These are phyloP conservation scores for Falcunculus frontatus DNA, from an alignment of 2,113 vertebrate genomes.

Conservation along the genomic window DNA sequence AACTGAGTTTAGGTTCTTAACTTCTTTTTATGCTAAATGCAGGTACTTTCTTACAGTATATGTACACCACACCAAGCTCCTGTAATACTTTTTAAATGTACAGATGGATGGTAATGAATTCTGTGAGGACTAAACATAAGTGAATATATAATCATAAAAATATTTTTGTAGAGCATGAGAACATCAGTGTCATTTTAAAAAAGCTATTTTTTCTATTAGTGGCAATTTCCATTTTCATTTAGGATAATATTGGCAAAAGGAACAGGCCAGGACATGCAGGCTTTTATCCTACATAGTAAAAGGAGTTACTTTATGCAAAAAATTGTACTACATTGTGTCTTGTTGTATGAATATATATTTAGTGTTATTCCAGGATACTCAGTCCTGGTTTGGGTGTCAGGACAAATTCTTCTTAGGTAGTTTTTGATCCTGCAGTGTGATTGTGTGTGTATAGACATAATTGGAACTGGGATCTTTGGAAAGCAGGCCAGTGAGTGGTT, in stretches of 20 bases:
- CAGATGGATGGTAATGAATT: background rate
- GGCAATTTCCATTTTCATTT: background rate
- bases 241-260: background rate
- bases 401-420: background rate
- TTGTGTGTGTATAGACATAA: background rate
- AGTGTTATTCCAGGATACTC: background rate
- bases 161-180: background rate
- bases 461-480: background rate
- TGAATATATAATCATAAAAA: background rate
- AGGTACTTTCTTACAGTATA: background rate
- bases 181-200: background rate
- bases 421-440: background rate
- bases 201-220: background rate
- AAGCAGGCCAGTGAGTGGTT: background rate
- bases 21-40: background rate
- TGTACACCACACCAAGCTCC: background rate
- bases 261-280: background rate
- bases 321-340: background rate
- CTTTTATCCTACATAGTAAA: background rate
- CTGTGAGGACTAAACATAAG: background rate
- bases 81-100: background rate
- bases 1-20: background rate
- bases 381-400: background rate
- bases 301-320: background rate
- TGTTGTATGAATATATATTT: background rate